A percentile compares a stretch with the other conserved stretches of the same genome.
phyloP scores from a whole-genome alignment of 2,113 vertebrate species.

The Tupaia chinensis region DNA sequence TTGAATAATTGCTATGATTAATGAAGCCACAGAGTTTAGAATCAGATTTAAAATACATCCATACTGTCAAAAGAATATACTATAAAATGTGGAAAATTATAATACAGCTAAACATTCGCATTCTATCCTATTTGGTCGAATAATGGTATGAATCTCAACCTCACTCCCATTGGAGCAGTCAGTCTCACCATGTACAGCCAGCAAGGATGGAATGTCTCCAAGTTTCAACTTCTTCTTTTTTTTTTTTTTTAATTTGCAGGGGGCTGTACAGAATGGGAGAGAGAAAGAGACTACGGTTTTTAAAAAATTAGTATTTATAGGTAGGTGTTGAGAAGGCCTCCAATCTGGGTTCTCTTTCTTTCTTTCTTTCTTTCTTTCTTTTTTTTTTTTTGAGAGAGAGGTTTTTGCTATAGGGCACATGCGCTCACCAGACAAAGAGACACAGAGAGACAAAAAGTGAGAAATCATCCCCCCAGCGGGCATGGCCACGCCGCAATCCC shows the following conservation, averaged over 20 bases:
- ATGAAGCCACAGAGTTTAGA: conserved; percentile 19
- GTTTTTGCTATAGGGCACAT: too few species aligned
- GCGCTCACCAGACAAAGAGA: too few species aligned
- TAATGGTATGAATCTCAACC: background rate
- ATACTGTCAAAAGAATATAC: background rate
- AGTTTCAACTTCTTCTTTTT: background rate
- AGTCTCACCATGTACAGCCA: background rate
- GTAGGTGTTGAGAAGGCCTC: background rate
- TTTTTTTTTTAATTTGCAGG: background rate
- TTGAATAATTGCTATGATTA: conserved; percentile 35
- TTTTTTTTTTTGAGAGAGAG: too few species aligned
- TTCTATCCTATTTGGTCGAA: background rate
- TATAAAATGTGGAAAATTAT: background rate
- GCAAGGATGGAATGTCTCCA: background rate
- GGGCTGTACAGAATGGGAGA: background rate
- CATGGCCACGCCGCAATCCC: too few species aligned
- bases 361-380: too few species aligned
- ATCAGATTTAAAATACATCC: conserved; percentile 38
- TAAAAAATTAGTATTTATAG: conserved; percentile 10
- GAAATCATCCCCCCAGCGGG: too few species aligned
- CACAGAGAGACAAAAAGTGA: too few species aligned
- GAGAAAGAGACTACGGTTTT: background rate
- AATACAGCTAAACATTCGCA: conserved; percentile 21
- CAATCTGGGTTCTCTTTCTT: too few species aligned
- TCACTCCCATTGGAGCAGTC: background rate